Evolutionary conservation across 2,797 vertebrate genomes (phyloP).

Genomic region (Trematomus bernacchii): DNA sequence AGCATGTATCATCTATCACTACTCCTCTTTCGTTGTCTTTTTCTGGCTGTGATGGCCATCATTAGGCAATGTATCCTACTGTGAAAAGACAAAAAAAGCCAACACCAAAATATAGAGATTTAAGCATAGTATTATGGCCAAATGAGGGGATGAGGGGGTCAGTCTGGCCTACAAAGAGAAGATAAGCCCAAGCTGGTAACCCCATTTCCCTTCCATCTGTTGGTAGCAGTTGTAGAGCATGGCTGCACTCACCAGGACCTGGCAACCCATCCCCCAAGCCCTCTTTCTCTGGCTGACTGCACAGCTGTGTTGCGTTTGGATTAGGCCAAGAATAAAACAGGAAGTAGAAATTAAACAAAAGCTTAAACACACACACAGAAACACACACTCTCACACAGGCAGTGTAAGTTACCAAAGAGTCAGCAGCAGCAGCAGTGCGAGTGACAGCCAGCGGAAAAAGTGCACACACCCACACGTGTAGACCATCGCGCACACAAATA

Average conservation of each 20-base stretch:
- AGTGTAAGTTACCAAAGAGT: slow-evolving; percentile 74
- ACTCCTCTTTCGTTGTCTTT: neutral
- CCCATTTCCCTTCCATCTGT: slow-evolving; percentile 84
- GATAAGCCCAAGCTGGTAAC: slow-evolving; percentile 81
- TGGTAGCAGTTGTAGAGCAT: slow-evolving; percentile 79
- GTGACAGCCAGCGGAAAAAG: slow-evolving; percentile 79
- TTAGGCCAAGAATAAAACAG: slow-evolving; percentile 89
- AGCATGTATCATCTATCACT: neutral
- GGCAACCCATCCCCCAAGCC: slow-evolving; percentile 76
- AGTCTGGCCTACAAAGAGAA: slow-evolving; percentile 81
- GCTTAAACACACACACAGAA: slow-evolving; percentile 71
- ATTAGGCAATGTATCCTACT: neutral
- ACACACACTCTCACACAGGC: slow-evolving; percentile 42
- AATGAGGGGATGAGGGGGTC: slow-evolving; percentile 64
- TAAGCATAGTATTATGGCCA: slow-evolving; percentile 72
- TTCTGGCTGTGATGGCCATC: neutral
- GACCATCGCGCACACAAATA: slow-evolving; percentile 57
- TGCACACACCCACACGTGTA: slow-evolving; percentile 68
- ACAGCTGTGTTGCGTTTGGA: slow-evolving; percentile 90
- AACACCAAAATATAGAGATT: slow-evolving; percentile 71
- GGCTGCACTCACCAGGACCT: slow-evolving; percentile 80
- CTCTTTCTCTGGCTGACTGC: slow-evolving; percentile 78
- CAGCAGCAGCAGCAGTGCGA: slow-evolving; percentile 61
- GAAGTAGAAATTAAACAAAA: slow-evolving; percentile 89
- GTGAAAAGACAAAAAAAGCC: slow-evolving; percentile 28